Evolutionary conservation across 2,888 invertebrate species (phyloP), one percentile per base, ranked within the genome.

Genomic region (Ormyrus labotus): DNA sequence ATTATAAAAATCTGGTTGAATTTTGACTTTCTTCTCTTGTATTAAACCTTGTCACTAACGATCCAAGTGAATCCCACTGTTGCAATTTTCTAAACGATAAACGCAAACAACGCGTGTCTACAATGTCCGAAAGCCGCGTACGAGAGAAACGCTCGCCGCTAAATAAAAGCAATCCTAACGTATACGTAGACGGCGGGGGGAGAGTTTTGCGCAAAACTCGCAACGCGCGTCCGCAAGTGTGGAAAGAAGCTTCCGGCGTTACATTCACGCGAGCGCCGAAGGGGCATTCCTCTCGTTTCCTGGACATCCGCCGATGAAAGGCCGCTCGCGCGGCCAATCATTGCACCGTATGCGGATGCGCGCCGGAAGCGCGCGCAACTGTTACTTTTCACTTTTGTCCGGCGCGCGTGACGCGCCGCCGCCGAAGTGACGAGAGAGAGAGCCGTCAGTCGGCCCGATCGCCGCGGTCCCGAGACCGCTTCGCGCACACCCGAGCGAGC

Each of bases 291-390:
- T 13, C n/a, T 19, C 68, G 61, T 63, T 63, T 72, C 61, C 61
- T n/a, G 74, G 57, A 79, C 74, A 79, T 79, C 74, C 79, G 74
- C 68, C 58, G 76, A 68, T 71, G 70, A 80, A 80, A 72, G 72
- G 80, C 13, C 57, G 7, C 13, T 10, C 57, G n/a, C 57, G 34
- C 57, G 34, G 71, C 71, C 71, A 76, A 80, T 80, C 67, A 72
- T 76, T 80, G 55, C 6, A 45, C 60, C 57, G 51, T 55, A 80
- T 51, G 76, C 80, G 60, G 71, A 58, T 9, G 45, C 45, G 11
- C 34, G 47, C 80, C 71, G 80, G 80, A 80, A 76, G 63, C 57
- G 57, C 67, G 71, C 71, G 68, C 80, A 76, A 76, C 76, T 76
- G 80, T 76, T 72, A 76, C 80, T 61, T 68, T 76, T 69, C 64